Base-by-base conservation (phyloP, 2,797 vertebrate genomes). In the Poliocrania exsul region DNA sequence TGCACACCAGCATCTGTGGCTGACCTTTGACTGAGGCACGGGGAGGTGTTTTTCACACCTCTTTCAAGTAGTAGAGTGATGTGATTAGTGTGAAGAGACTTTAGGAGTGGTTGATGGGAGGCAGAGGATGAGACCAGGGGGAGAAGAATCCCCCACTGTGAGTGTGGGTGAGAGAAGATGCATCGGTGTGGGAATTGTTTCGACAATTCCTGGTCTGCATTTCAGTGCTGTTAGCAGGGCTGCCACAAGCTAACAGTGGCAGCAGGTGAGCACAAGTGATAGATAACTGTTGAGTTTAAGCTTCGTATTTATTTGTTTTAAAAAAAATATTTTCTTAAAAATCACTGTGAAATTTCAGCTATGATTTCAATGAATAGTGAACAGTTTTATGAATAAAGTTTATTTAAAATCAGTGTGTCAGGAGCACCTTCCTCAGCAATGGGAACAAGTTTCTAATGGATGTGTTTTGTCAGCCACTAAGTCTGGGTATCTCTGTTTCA, bases 291-390 rank as follows among this genome's bases (percentile, higher is more conserved):
- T 81, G 23, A 81, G 58, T 71, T 94, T 57, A 86, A 91, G 49
- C 19, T 65, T 93, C 25, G 0, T 79, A 87, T 83, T 90, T 93
- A 75, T 81, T 94, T 92, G 67, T 38, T 65, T 40, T 38, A n/a
- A 38, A 73, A 74, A 67, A 40, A 19, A 5, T 65, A 70, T 79
- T 80, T 95, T 91, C 86, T 80, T 38, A 83, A 62, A 87, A 64
- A 86, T 84, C 83, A 74, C 82, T 92, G 77, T 93, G 88, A 81
- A 87, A 89, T 78, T 80, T 54, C 49, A 86, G 40, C 16, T 75
- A 25, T 8, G 26, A 70, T 70, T 88, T 86, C 57, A 65, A 42
- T 58, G 33, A 79, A 17, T 58, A 65, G 75, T 49, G 58, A 91
- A 62, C 31, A 46, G 46, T 54, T 91, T 58, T 56, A 53, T 75